phyloP scores from a whole-genome alignment of 2,888 invertebrate genomes.

The Drosophila mimica region DNA sequence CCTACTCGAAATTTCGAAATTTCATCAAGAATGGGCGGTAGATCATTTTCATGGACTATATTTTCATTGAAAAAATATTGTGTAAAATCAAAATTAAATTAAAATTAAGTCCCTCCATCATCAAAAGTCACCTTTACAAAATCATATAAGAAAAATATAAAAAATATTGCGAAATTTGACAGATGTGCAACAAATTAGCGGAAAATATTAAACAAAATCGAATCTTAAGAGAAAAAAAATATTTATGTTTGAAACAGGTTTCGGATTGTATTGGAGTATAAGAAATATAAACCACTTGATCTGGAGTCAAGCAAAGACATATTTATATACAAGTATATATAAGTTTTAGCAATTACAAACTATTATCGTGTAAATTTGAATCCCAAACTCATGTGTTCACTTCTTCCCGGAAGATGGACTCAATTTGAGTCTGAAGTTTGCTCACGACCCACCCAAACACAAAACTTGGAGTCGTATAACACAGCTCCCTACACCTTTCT shows the following conservation, averaged over 20 bases:
- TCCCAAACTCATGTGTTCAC: background rate
- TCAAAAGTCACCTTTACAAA: background rate
- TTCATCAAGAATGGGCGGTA: background rate
- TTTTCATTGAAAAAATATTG: background rate
- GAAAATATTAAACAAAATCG: background rate
- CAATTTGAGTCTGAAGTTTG: constrained; percentile 10
- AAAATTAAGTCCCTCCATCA: background rate
- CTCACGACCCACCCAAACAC: constrained; percentile 60
- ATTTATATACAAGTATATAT: background rate
- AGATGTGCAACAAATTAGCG: background rate
- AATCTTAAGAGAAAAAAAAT: background rate
- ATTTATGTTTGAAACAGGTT: too few relatives aligned
- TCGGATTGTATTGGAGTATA: background rate
- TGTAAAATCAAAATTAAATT: background rate
- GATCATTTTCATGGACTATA: background rate
- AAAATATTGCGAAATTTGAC: background rate
- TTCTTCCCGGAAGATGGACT: constrained; percentile 29
- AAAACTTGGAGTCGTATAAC: constrained; percentile 50
- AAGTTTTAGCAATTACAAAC: background rate
- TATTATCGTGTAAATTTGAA: background rate
- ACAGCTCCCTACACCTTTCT: constrained; percentile 48
- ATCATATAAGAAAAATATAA: too few relatives aligned
- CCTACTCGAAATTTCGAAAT: constrained; percentile 3
- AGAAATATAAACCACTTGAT: background rate
- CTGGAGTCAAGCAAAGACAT: background rate